A percentile compares a stretch with the other conserved stretches of the same genome.
Evolutionary conservation across 2,797 vertebrate species (phyloP).

Genomic region (Falco peregrinus): DNA sequence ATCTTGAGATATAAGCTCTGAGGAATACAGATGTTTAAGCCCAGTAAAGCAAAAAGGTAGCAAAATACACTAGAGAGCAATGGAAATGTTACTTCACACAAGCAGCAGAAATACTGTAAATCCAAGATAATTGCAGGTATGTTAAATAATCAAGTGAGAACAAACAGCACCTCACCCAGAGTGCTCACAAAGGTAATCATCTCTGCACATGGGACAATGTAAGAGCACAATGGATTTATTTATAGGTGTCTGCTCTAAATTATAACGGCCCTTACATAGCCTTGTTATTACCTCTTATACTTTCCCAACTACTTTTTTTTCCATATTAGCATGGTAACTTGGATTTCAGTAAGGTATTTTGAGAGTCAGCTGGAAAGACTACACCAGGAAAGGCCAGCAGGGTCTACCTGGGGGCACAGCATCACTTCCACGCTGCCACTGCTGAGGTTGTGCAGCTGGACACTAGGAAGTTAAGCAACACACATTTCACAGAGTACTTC

Average conservation of each 20-base stretch:
- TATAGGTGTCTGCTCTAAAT: neutral
- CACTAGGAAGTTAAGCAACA: neutral
- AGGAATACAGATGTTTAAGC: neutral
- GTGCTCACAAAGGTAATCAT: neutral
- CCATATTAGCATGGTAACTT: neutral
- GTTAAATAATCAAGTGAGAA: neutral
- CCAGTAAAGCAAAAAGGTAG: neutral
- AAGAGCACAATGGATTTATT: neutral
- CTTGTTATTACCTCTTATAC: neutral
- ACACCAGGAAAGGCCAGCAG: neutral
- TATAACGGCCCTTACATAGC: neutral
- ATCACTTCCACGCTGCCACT: neutral
- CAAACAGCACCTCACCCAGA: neutral
- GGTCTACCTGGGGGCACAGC: fast-evolving
- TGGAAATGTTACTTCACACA: neutral
- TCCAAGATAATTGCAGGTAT: neutral
- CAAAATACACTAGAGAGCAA: neutral
- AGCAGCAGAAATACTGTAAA: neutral
- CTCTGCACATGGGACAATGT: neutral
- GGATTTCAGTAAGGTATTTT: neutral
- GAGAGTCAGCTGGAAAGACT: neutral
- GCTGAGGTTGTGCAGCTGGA: neutral
- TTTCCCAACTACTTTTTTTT: neutral
- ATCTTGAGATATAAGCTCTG: neutral
- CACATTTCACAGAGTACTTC: neutral